Conservation (phyloP, 2,888 invertebrate species). For the Sphaerophoria taeniata region DNA sequence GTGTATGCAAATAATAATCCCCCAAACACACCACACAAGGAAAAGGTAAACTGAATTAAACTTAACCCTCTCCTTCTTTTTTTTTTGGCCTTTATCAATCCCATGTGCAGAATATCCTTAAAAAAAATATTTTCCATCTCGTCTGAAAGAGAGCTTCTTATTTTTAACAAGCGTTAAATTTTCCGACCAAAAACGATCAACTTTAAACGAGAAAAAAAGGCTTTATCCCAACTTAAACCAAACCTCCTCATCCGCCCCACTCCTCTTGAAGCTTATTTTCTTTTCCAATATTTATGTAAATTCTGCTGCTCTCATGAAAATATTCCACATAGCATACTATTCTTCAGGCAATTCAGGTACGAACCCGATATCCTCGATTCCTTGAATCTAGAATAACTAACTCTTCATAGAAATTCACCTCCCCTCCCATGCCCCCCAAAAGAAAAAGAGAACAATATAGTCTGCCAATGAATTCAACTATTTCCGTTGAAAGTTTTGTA, state of each 20-base stretch:
- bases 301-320: constrained; percentile 33
- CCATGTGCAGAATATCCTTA: constrained; percentile 15
- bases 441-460: constrained; percentile 30
- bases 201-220: constrained; percentile 20
- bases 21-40: constrained; percentile 17
- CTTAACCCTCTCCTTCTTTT: constrained; percentile 22
- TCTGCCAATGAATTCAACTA: constrained; percentile 47
- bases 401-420: constrained; percentile 24
- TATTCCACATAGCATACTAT: constrained; percentile 23
- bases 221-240: constrained; percentile 11
- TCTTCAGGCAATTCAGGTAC: constrained; percentile 1
- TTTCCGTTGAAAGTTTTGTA: constrained; percentile 47
- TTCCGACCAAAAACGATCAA: constrained; percentile 53
- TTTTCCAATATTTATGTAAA: constrained; percentile 72
- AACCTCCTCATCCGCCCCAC: neutral
- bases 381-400: neutral
- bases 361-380: neutral
- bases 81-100: neutral
- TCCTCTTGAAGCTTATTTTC: constrained; percentile 40
- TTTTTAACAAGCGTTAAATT: constrained; percentile 69
- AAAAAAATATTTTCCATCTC: constrained; percentile 36
- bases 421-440: neutral
- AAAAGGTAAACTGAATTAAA: constrained; percentile 57
- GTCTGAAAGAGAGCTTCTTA: constrained; percentile 46
- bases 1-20: constrained; percentile 60